Base-by-base conservation (phyloP, 2,113 vertebrate species). In the Suncus etruscus region DNA sequence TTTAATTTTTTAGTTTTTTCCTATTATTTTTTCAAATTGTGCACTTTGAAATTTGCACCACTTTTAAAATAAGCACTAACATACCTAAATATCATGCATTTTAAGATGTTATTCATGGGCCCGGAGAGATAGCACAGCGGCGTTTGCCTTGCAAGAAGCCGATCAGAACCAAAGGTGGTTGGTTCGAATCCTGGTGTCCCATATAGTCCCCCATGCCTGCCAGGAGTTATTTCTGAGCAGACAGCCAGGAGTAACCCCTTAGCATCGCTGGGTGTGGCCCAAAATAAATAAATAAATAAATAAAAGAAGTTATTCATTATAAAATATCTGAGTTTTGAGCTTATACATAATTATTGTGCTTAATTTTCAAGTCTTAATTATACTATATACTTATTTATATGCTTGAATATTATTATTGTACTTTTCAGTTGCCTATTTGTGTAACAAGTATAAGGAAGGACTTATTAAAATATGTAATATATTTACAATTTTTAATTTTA, bases 221-320 rank as follows among this genome's bases (percentile, higher is more conserved):
- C n/a, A n/a, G n/a, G n/a, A n/a, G n/a, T n/a, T n/a, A n/a, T n/a
- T n/a, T n/a, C n/a, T n/a, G n/a, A n/a, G n/a, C n/a, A n/a, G n/a
- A n/a, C n/a, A n/a, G n/a, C n/a, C n/a, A n/a, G n/a, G n/a, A n/a
- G n/a, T n/a, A n/a, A n/a, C n/a, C n/a, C n/a, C n/a, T n/a, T n/a
- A n/a, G n/a, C n/a, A n/a, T n/a, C n/a, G n/a, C n/a, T n/a, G n/a
- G n/a, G n/a, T n/a, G n/a, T n/a, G n/a, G n/a, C n/a, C n/a, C n/a
- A n/a, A n/a, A n/a, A n/a, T n/a, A n/a, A n/a, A n/a, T n/a, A n/a
- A n/a, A n/a, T n/a, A n/a, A n/a, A n/a, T n/a, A n/a, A n/a, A n/a
- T n/a, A n/a, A n/a, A n/a, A n/a, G 8, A 86, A 29, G 45, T 87
- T 10, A 87, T 72, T 66, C 78, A 83, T 83, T 15, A 50, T 22